phyloP scores from a whole-genome alignment of 2,797 vertebrate species.

The Rachycentron canadum region DNA sequence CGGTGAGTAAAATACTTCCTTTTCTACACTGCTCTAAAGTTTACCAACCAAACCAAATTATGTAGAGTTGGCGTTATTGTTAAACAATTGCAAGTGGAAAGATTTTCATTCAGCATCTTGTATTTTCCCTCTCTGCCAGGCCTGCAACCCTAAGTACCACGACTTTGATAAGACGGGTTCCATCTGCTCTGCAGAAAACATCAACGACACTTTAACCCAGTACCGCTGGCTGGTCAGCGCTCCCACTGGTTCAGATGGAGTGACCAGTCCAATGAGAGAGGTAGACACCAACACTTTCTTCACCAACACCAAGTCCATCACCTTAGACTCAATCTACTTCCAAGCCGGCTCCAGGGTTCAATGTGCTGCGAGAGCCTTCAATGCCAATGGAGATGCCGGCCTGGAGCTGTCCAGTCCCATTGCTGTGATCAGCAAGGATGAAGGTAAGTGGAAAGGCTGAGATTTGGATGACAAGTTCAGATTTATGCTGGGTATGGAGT shows the following conservation, averaged over 20 bases:
- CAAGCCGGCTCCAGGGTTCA: slow-evolving; percentile 89
- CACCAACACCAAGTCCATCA: slow-evolving; percentile 90
- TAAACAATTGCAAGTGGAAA: background rate
- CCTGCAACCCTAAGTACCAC: slow-evolving; percentile 90
- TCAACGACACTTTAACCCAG: slow-evolving; percentile 89
- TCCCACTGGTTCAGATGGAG: slow-evolving; percentile 87
- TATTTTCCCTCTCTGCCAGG: slow-evolving; percentile 68
- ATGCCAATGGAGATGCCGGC: slow-evolving; percentile 86
- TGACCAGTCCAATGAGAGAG: slow-evolving; percentile 90
- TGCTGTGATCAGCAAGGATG: slow-evolving; percentile 84
- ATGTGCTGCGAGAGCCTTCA: slow-evolving; percentile 88
- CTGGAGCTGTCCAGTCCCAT: slow-evolving; percentile 88
- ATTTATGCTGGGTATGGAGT: background rate
- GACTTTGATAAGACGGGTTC: slow-evolving; percentile 92
- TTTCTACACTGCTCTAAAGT: background rate
- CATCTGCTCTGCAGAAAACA: slow-evolving; percentile 88
- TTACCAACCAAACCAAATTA: background rate
- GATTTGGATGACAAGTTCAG: background rate
- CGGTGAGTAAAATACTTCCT: slow-evolving; percentile 71
- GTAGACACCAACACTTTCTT: slow-evolving; percentile 91
- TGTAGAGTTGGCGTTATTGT: background rate
- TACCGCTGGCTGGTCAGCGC: slow-evolving; percentile 90
- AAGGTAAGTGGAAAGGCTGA: slow-evolving; percentile 78
- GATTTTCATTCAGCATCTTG: background rate
- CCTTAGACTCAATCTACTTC: slow-evolving; percentile 90